Evolutionary conservation across 2,113 vertebrate species (phyloP).

Genomic region (Rhabdornis inornatus): DNA sequence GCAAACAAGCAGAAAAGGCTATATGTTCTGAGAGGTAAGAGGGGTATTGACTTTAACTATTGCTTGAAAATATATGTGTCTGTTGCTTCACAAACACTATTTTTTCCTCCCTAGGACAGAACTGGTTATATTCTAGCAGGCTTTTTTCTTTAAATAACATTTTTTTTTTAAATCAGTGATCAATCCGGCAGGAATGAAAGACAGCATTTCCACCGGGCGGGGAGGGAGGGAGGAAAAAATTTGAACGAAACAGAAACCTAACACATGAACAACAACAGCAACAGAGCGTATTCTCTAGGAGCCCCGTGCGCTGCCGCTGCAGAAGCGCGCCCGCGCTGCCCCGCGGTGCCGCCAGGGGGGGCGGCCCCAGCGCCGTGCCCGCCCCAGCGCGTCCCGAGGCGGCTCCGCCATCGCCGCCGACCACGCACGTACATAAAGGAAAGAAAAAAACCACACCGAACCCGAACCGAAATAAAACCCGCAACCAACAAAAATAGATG

Average conservation of each 20-base stretch:
- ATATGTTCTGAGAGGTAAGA: neutral
- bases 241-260: too few species aligned
- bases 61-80: neutral
- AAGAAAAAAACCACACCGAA: neutral
- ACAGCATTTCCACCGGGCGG: accelerated
- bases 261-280: accelerated
- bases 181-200: neutral
- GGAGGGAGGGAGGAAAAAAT: too few species aligned
- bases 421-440: neutral
- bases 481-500: neutral
- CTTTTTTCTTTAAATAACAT: neutral
- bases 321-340: neutral
- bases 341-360: slow-evolving; percentile 9
- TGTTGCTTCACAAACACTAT: accelerated
- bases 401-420: neutral
- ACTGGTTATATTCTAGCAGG: neutral
- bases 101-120: too few species aligned
- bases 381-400: too few species aligned
- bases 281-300: too few species aligned
- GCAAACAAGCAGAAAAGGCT: neutral
- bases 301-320: accelerated
- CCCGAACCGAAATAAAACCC: neutral
- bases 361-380: neutral
- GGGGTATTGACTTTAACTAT: neutral
- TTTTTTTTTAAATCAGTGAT: neutral